Evolutionary conservation across 2,888 invertebrate species (phyloP), one percentile per base, ranked within the genome.

Genomic region (Empis livida): DNA sequence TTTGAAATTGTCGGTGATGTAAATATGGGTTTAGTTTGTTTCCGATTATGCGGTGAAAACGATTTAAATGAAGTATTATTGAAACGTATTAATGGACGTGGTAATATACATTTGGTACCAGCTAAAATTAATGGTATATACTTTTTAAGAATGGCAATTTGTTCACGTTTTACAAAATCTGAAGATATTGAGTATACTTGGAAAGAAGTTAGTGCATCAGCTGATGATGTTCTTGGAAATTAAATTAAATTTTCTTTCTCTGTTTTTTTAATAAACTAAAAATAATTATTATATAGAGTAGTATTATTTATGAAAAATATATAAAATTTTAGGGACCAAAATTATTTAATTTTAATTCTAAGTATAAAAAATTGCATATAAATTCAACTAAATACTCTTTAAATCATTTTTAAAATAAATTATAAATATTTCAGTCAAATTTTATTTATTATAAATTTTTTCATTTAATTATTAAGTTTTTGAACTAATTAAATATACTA

Each of bases 21-120:
- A 8, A 75, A 82, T n/a, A 80, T 99, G 79, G 97, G 95, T 1
- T 75, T 99, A 14, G 95, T 96, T 31, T 99, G 97, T 71, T 99
- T 99, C 73, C 77, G 93, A 56, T 68, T 97, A 13, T 95, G 93
- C 74, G 86, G 82, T 10, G 71, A 76, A 1, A 93, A 95, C 63
- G 88, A 88, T 53, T 57, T 77, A 3, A 95, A 89, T 61, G 92
- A 95, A 64, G 72, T 74, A 4, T 70, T 95, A 2, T 67, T 93
- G 52, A 86, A 88, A 61, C 78, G 77, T 47, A 85, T 96, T 50
- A 95, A 95, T 64, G 88, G 85, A 0, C 80, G 88, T 46, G 92
- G 93, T 5, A 81, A 86, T 56, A 92, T 97, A 53, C 93, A 95
- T 64, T 73, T 96, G 61, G 93, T 94, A 14, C 94, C 96, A 0